Conservation (phyloP, 2,113 vertebrate genomes). For the Seriola quinqueradiata region DNA sequence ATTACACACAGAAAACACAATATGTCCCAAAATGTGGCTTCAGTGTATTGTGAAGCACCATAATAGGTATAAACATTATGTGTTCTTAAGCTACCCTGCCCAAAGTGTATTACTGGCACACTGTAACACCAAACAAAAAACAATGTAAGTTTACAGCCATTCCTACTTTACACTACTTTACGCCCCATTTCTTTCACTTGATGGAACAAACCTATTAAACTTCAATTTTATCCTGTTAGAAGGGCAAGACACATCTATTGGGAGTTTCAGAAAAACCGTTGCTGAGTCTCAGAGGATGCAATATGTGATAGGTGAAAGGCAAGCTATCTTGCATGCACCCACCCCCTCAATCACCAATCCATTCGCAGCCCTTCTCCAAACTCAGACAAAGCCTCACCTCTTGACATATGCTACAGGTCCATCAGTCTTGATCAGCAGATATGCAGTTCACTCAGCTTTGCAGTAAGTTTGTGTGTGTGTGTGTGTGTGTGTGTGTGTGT, state of each 20-base stretch:
- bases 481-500: slow-evolving; percentile 21
- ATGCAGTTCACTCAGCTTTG: slow-evolving; percentile 54
- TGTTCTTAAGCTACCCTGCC: neutral
- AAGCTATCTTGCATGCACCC: slow-evolving; percentile 18
- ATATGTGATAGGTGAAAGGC: slow-evolving; percentile 22
- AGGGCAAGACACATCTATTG: slow-evolving; percentile 1
- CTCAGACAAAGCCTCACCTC: slow-evolving; percentile 26
- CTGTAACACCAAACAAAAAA: neutral
- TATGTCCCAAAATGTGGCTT: neutral
- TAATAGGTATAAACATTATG: neutral
- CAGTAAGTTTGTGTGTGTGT: slow-evolving; percentile 24
- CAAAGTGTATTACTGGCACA: neutral
- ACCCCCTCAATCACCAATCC: slow-evolving; percentile 28
- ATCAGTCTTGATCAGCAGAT: slow-evolving; percentile 63
- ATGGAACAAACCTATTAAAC: slow-evolving; percentile 24
- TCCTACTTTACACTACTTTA: neutral
- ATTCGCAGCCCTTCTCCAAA: slow-evolving; percentile 26
- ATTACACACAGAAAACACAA: slow-evolving; percentile 16
- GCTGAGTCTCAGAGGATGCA: slow-evolving; percentile 19
- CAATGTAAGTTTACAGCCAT: neutral
- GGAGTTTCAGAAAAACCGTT: slow-evolving; percentile 44
- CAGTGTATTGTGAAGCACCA: neutral
- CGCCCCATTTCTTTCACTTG: slow-evolving; percentile 38
- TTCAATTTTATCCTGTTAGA: slow-evolving; percentile 24
- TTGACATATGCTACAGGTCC: slow-evolving; percentile 60